Base-by-base conservation (phyloP, 2,797 vertebrate species). In the Anableps anableps region DNA sequence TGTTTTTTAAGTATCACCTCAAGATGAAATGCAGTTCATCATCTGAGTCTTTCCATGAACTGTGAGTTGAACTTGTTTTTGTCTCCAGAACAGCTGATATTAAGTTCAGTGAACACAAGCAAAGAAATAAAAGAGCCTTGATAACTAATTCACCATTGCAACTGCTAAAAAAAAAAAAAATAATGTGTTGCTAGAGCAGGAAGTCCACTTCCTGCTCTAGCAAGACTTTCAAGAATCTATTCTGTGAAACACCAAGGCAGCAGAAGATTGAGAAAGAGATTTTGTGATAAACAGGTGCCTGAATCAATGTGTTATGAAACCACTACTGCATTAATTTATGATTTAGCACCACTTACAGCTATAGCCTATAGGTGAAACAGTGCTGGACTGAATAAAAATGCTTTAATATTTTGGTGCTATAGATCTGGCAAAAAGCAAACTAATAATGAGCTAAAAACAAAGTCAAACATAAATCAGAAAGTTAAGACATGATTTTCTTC, bases 251-350 rank as follows among this genome's bases (percentile, higher is more conserved):
- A 60, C 55, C 55, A 29, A 4, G 29, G n/a, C 55, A 60, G 55
- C 55, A 16, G 13, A n/a, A 31, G 1, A 60, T 4, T 16, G 55
- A 60, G 55, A 31, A 60, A 60, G n/a, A 60, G 55, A 7, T 31
- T 60, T 31, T 14, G 14, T 31, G 55, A 60, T 60, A 14, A 60
- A 31, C n/a, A 60, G 55, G n/a, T 29, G 55, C 55, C 55, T 60
- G 55, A 60, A 60, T 60, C n/a, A 60, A 31, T 29, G n/a, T 60
- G 55, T 60, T 60, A 60, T 29, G n/a, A 60, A 60, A 60, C n/a
- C 55, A 60, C 3, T 29, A n/a, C 55, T 58, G 53, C 53, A 26
- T 58, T 58, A 58, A 62, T 62, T 62, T 62, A 62, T 62, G 58
- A 62, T 62, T 62, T 62, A 62, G 29, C 29, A 62, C 58, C n/a